These are phyloP conservation scores for Theristicus caerulescens DNA, from an alignment of 2,113 vertebrate species.

Conservation along the genomic window DNA sequence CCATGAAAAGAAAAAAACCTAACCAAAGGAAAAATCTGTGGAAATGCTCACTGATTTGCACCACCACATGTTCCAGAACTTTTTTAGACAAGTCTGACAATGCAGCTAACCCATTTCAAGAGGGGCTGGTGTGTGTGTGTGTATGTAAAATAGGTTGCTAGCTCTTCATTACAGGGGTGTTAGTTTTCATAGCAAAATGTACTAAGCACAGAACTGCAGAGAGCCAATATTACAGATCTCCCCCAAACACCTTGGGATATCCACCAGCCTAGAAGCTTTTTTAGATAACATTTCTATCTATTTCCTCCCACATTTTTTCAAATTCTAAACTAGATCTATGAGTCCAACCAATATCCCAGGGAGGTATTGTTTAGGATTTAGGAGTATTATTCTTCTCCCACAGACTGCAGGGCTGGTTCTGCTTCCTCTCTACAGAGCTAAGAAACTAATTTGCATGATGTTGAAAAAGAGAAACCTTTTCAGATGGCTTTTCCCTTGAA, in stretches of 20 bases:
- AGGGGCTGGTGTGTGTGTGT: too few relatives aligned
- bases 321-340: neutral
- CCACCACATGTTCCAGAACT: rapidly evolving
- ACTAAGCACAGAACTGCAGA: neutral
- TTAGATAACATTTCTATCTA: neutral
- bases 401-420: neutral
- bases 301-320: neutral
- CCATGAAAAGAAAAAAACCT: neutral
- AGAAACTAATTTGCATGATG: slow-evolving; percentile 23
- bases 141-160: neutral
- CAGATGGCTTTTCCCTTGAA: slow-evolving; percentile 2
- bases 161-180: neutral
- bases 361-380: neutral
- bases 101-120: neutral
- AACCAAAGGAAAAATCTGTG: neutral
- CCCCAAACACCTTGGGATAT: neutral
- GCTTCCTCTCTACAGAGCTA: slow-evolving; percentile 8
- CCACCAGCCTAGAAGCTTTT: neutral
- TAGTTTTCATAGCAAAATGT: neutral
- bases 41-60: neutral
- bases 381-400: neutral
- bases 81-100: neutral
- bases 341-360: neutral
- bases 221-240: neutral
- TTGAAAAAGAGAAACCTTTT: slow-evolving; percentile 16